These are phyloP conservation scores for Plecturocebus donacophilus DNA, from an alignment of 2,113 vertebrate genomes.

Conservation along the genomic window DNA sequence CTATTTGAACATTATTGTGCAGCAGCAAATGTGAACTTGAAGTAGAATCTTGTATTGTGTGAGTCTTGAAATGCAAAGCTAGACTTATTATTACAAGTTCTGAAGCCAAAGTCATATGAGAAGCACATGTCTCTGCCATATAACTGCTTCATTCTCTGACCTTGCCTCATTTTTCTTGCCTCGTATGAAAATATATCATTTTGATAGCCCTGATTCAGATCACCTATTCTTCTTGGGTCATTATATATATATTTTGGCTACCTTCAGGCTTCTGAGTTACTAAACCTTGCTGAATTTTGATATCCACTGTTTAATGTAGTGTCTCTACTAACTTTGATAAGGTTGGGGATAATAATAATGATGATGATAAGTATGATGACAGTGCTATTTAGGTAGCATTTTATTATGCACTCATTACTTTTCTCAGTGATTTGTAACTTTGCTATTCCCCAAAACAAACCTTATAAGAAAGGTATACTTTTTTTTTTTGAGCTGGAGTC, in stretches of 20 bases:
- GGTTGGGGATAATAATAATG: too few relatives aligned
- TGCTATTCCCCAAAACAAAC: background rate
- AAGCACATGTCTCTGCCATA: too few relatives aligned
- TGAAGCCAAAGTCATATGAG: background rate
- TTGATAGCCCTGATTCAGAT: too few relatives aligned
- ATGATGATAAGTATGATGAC: background rate
- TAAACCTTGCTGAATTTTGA: background rate
- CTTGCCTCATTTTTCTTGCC: too few relatives aligned
- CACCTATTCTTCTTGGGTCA: too few relatives aligned
- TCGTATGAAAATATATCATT: too few relatives aligned
- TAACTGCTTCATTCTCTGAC: too few relatives aligned
- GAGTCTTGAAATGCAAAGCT: background rate
- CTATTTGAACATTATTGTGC: background rate
- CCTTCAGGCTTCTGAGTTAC: background rate
- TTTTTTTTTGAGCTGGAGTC: too few relatives aligned
- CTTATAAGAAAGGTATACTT: accelerated
- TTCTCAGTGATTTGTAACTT: background rate
- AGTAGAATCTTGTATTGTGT: background rate
- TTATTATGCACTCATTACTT: accelerated
- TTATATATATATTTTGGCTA: background rate
- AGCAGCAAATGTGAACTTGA: background rate
- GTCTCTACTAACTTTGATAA: background rate
- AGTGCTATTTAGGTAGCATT: background rate
- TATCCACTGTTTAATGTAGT: background rate
- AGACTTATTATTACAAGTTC: background rate